A percentile compares a stretch with the other conserved stretches of the same genome.
Evolutionary conservation across 2,797 vertebrate species (phyloP).

Genomic region (Chiroxiphia lanceolata): DNA sequence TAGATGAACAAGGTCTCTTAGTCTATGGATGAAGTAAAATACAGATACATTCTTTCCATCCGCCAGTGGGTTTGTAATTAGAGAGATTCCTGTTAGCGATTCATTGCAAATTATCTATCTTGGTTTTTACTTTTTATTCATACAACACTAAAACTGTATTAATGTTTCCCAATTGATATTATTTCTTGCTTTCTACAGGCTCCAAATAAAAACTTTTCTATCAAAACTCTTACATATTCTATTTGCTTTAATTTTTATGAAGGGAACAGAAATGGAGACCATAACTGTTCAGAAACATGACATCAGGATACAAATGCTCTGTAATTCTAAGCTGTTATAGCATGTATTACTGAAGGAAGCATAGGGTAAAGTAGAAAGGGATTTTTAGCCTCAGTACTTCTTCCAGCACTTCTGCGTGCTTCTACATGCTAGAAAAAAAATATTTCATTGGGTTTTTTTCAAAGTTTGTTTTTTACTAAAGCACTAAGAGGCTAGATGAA

Average conservation of each 20-base stretch:
- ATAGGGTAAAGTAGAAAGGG: background rate
- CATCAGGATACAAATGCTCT: background rate
- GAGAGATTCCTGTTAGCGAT: background rate
- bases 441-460: background rate
- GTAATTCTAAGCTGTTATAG: background rate
- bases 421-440: background rate
- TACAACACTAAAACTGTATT: background rate
- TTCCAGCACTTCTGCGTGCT: background rate
- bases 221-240: background rate
- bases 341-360: background rate
- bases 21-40: background rate
- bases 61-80: background rate
- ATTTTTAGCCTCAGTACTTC: background rate
- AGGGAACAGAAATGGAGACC: background rate
- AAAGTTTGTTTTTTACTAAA: background rate
- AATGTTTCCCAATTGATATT: background rate
- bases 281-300: background rate
- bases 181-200: background rate
- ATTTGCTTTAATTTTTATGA: background rate
- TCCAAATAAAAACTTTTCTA: background rate
- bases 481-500: background rate
- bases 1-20: background rate
- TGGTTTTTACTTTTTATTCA: background rate
- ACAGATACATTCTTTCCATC: background rate
- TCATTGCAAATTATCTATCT: background rate